Base-by-base conservation (phyloP, 2,797 vertebrate species). In the Botia almorhae region DNA sequence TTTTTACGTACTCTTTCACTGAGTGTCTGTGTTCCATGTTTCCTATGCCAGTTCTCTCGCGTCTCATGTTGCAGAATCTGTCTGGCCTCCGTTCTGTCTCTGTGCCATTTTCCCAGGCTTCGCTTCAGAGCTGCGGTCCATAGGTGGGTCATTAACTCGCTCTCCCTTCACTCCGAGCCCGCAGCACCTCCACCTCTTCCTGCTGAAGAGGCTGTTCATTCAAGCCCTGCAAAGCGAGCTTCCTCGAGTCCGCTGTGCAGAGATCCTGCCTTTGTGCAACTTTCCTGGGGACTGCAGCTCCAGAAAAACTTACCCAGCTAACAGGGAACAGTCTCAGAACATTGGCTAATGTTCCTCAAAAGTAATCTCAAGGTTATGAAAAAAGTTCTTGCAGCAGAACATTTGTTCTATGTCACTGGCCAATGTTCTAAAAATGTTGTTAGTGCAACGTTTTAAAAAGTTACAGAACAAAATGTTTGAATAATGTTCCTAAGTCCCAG, bases 231-330 rank as follows among this genome's bases (percentile, higher is more conserved):
- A 55, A 72, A 7, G 29, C 61, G 73, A 7, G 43, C 53, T 76
- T 75, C 51, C 69, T 36, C 14, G 69, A 12, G 63, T 67, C 68
- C 75, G 84, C 87, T 85, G 79, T 83, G 86, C 88, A 90, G 85
- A 89, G 86, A 90, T 90, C 87, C 87, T 85, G 83, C 85, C 83
- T 88, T 90, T 91, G 87, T 91, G 65, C 55, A 61, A 85, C 88
- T 83, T 87, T 69, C 74, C 77, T 43, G 89, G 88, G 46, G n/a
- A 71, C 17, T 29, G 29, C 26, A 48, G 63, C 76, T 85, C 12
- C 48, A 19, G 39, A 14, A 14, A 48, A 46, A 14, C 19, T 0
- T 6, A 46, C n/a, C 36, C 36, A 65, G n/a, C 8, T 17, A 12
- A 65, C 50, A 51, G 36, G 7, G 36, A 39, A 39, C 36, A 39